These are phyloP conservation scores for Lasioglossum pauxillum DNA, from an alignment of 2,888 invertebrate species.

Conservation along the genomic window DNA sequence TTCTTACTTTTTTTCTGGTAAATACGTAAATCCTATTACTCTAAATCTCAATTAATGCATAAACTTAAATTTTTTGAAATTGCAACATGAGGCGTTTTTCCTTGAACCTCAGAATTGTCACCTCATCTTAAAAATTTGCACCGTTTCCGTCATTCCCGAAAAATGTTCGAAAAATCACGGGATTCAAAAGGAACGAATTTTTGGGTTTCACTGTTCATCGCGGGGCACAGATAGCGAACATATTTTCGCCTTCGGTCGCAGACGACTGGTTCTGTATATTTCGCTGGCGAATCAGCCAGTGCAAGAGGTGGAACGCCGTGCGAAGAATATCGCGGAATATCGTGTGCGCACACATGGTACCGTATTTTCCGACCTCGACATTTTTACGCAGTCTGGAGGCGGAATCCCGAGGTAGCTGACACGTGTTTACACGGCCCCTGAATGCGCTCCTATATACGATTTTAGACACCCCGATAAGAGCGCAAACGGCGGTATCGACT, in stretches of 20 bases:
- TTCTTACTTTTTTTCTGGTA: too few relatives aligned
- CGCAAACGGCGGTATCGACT: slow-evolving; percentile 66
- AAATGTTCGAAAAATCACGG: too few relatives aligned
- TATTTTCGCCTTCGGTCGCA: not conserved
- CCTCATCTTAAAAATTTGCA: too few relatives aligned
- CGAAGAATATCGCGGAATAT: slow-evolving; percentile 32
- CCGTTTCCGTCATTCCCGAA: too few relatives aligned
- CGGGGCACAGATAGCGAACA: not conserved
- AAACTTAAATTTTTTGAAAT: too few relatives aligned
- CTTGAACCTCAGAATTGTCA: too few relatives aligned
- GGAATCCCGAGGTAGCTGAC: slow-evolving; percentile 60
- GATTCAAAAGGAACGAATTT: too few relatives aligned
- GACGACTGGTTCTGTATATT: not conserved
- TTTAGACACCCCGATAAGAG: slow-evolving; percentile 69
- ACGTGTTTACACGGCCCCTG: slow-evolving; percentile 66
- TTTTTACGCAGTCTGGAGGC: slow-evolving; percentile 42
- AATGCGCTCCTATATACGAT: slow-evolving; percentile 67
- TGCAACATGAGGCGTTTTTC: too few relatives aligned
- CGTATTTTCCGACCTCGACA: slow-evolving; percentile 23
- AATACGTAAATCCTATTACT: too few relatives aligned
- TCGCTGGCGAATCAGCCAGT: slow-evolving; percentile 23
- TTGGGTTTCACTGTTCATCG: too few relatives aligned
- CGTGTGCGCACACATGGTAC: slow-evolving; percentile 5
- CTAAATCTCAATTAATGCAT: too few relatives aligned
- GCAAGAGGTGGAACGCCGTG: not conserved